phyloP scores from a whole-genome alignment of 2,797 vertebrate species.

The Macroramphosus scolopax region DNA sequence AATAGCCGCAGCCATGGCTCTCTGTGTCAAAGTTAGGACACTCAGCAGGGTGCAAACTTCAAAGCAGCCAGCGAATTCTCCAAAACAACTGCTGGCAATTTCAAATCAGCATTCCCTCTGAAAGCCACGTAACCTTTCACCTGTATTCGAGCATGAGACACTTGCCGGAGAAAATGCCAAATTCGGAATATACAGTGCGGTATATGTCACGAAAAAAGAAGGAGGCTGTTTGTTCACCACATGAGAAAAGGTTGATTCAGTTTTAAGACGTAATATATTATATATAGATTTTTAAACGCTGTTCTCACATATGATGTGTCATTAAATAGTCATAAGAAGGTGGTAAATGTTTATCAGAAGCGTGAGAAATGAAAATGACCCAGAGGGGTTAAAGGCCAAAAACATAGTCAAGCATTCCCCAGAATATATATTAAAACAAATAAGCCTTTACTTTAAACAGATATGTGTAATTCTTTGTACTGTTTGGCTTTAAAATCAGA shows the following conservation, averaged over 20 bases:
- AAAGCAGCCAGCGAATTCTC: conserved; percentile 85
- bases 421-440: conserved; percentile 77
- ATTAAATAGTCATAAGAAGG: no score
- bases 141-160: conserved; percentile 54
- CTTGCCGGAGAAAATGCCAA: conserved; percentile 52
- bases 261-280: no score
- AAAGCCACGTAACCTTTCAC: conserved; percentile 71
- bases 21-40: conserved; percentile 84
- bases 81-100: conserved; percentile 83
- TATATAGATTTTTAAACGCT: no score
- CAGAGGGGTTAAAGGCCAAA: conserved; percentile 80
- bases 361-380: conserved; percentile 92
- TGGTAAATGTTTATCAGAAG: no score
- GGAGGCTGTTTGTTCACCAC: neutral
- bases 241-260: neutral
- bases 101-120: conserved; percentile 80
- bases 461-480: no score
- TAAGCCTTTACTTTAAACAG: no score
- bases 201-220: neutral
- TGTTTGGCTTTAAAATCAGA: no score
- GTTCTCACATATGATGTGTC: no score
- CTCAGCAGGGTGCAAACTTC: conserved; percentile 84
- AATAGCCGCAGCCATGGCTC: conserved; percentile 79
- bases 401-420: conserved; percentile 79
- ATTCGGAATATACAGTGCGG: conserved; percentile 28